Evolutionary conservation across 2,113 vertebrate species (phyloP).

Genomic region (Cryptomyrus ogoouensis): DNA sequence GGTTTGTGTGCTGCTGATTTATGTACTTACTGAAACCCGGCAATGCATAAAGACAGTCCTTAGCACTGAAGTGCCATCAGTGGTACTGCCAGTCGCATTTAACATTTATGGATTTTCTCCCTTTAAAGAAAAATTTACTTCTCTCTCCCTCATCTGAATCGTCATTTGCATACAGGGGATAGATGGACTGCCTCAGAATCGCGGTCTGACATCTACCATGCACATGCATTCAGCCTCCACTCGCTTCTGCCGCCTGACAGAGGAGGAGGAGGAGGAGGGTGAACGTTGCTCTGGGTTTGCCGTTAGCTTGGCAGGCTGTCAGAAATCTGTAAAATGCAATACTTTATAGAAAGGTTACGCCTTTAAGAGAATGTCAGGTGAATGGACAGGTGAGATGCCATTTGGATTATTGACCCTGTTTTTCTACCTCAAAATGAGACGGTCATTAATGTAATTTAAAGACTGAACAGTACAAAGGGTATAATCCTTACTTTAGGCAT

Average conservation of each 20-base stretch:
- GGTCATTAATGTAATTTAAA: not conserved
- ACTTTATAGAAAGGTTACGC: not conserved
- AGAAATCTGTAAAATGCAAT: not conserved
- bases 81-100: not conserved
- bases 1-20: not conserved
- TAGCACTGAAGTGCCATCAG: not conserved
- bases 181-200: not conserved
- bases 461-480: not conserved
- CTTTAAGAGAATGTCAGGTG: not conserved
- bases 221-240: not conserved
- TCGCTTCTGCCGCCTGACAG: not conserved
- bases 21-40: not conserved
- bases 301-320: not conserved
- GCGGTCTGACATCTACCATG: not conserved
- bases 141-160: not conserved
- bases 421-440: not conserved
- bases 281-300: not conserved
- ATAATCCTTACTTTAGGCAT: not conserved
- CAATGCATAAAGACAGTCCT: not conserved
- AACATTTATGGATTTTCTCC: slow-evolving; percentile 3
- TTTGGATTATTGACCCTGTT: not conserved
- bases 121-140: slow-evolving; percentile 3
- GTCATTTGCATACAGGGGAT: not conserved
- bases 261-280: not conserved
- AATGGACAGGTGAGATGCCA: not conserved